Evolutionary conservation across 2,888 invertebrate genomes (phyloP).

Genomic region (Antitype chi): DNA sequence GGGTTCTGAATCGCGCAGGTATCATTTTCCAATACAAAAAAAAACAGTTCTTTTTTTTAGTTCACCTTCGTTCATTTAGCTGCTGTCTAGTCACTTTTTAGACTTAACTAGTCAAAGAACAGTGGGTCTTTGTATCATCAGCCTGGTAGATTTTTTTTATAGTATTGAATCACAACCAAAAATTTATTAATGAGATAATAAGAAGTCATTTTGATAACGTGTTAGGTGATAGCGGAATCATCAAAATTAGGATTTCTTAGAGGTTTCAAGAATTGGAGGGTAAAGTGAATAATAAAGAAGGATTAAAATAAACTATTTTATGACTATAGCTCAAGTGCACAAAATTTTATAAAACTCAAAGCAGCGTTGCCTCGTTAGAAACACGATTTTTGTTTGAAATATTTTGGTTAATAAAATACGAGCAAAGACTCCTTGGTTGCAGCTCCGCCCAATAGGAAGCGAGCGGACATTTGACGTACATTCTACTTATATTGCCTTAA

Average conservation of each 20-base stretch:
- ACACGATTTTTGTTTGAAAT: slow-evolving; percentile 66
- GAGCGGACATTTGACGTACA: slow-evolving; percentile 73
- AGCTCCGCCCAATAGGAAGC: slow-evolving; percentile 61
- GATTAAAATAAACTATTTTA: neutral
- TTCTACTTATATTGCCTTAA: slow-evolving; percentile 67
- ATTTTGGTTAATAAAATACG: slow-evolving; percentile 72
- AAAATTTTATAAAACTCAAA: slow-evolving; percentile 14
- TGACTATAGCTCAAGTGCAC: neutral
- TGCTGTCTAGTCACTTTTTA: too few species aligned
- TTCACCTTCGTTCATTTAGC: neutral
- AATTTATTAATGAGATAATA: neutral
- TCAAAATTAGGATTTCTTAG: neutral
- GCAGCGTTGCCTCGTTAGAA: slow-evolving; percentile 44
- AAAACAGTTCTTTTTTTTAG: neutral
- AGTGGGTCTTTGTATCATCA: neutral
- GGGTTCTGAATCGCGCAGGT: slow-evolving; percentile 21
- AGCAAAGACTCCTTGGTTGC: slow-evolving; percentile 55
- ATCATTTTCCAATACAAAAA: neutral
- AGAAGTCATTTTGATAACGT: neutral
- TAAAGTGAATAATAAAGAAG: neutral
- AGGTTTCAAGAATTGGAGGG: neutral
- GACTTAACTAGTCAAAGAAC: too few species aligned
- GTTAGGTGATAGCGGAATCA: neutral
- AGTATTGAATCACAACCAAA: neutral
- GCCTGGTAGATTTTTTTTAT: neutral